Base-by-base conservation (phyloP, 1,140 invertebrate species). In the Drosophila sp. region DNA sequence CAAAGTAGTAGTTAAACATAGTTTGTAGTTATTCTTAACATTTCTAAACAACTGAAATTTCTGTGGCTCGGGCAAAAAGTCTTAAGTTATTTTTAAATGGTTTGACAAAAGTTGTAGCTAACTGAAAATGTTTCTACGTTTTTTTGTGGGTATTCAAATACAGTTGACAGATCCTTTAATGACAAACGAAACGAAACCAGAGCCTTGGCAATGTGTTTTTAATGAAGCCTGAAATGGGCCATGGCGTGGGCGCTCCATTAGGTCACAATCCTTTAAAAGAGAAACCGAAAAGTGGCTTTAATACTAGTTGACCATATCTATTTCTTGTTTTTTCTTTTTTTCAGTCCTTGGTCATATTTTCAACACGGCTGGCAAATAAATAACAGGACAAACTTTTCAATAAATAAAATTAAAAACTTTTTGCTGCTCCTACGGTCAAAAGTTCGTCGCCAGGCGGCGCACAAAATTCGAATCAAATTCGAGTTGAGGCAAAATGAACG, bases 391-490 rank as follows among this genome's bases (percentile, higher is more conserved):
- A 87, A 87, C 80, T 87, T 87, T 87, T 89, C 84, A 87, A 87
- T 87, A 87, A 87, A 87, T 87, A 87, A 87, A 87, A 87, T 87
- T 87, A 89, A 87, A 89, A 87, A 89, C 84, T 87, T 87, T 82
- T 58, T 65, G n/a, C 70, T 50, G 55, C 60, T 66, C 61, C 29
- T 61, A 47, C 58, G 76, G 83, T 87, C 83, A 83, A 89, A 87
- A 87, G 79, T 87, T 87, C 72, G 76, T 72, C 78, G 79, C 79
- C 76, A 85, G 74, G 76, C 73, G 78, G 71, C 68, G 57, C 29
- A 58, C 66, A 66, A 61, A 57, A 57, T 38, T 73, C 75, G 75
- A 69, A 87, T 72, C 76, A 87, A 70, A 76, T 76, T 82, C 71
- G 69, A 86, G 83, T 89, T 87, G 84, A 41, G 70, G 44, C 44